These are phyloP conservation scores for Antechinus flavipes DNA, from an alignment of 2,113 vertebrate genomes.

Conservation along the genomic window DNA sequence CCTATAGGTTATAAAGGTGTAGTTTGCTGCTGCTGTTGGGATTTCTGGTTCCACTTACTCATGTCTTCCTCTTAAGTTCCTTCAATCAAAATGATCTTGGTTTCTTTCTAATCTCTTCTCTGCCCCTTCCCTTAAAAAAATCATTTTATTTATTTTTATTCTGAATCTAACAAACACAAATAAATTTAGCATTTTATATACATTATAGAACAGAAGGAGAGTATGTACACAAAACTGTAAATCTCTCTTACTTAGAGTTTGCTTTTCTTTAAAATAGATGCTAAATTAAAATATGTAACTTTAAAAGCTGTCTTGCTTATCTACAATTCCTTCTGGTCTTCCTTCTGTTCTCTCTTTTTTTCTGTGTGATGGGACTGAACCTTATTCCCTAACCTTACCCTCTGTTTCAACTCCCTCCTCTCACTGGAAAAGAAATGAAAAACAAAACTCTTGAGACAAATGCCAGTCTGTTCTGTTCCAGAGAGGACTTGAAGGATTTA, in stretches of 20 bases:
- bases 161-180: background rate
- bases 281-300: background rate
- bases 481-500: background rate
- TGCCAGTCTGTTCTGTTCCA: background rate
- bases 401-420: background rate
- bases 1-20: background rate
- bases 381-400: background rate
- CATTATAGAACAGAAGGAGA: background rate
- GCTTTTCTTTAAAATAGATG: background rate
- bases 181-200: background rate
- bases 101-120: background rate
- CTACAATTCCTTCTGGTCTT: background rate
- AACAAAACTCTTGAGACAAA: background rate
- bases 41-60: background rate
- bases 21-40: background rate
- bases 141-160: background rate
- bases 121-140: background rate
- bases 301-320: background rate
- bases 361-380: background rate
- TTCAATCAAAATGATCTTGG: background rate
- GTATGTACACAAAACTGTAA: background rate
- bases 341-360: background rate
- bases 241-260: background rate
- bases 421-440: background rate
- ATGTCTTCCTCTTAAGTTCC: background rate